Conservation (phyloP, 2,888 invertebrate species). For the Oligia strigilis region DNA sequence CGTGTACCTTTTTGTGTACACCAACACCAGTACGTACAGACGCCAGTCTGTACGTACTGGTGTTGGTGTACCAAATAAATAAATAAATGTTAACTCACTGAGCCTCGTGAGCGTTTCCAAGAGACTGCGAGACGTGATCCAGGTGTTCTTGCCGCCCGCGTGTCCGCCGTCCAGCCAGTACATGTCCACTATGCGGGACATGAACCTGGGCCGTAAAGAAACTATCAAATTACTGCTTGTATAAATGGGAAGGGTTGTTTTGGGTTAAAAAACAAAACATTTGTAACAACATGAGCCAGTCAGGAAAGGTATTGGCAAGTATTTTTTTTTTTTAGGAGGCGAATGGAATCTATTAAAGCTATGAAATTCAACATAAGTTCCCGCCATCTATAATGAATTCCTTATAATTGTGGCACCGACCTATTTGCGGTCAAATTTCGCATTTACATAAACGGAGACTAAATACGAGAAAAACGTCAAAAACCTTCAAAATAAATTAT, state of each 20-base stretch:
- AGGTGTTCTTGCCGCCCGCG: slow-evolving; percentile 96
- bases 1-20: no score
- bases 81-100: slow-evolving; percentile 84
- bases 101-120: slow-evolving; percentile 93
- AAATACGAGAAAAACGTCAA: neutral
- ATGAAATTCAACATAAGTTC: no score
- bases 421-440: no score
- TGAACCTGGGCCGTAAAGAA: slow-evolving; percentile 79
- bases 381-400: no score
- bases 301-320: no score
- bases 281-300: neutral
- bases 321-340: neutral
- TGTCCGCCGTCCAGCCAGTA: slow-evolving; percentile 98
- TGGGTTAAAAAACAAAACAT: neutral
- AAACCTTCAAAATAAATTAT: neutral
- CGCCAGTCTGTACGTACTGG: neutral
- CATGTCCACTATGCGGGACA: slow-evolving; percentile 93
- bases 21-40: no score
- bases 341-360: no score
- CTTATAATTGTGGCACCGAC: no score
- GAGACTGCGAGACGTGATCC: slow-evolving; percentile 94
- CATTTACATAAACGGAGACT: no score
- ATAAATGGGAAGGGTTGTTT: no score
- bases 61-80: neutral
- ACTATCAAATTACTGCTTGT: neutral